A percentile compares a stretch with the other conserved stretches of the same genome.
These are phyloP conservation scores for Drosophila kohkoa DNA, from an alignment of 1,140 invertebrate species.

Conservation along the genomic window DNA sequence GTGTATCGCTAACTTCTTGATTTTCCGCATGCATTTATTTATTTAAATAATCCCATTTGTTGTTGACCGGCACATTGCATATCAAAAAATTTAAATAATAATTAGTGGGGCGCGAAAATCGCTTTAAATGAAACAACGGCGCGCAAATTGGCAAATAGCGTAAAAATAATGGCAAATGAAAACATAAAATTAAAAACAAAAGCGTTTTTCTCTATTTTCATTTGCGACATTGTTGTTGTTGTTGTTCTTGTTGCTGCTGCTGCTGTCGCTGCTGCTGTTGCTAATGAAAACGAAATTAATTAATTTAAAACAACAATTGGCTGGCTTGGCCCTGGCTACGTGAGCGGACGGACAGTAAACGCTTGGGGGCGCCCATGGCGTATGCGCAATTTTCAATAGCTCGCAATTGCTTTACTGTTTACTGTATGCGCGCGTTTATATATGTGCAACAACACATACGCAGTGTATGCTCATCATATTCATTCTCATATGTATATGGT, in stretches of 20 bases:
- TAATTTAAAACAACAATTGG: slow-evolving; percentile 81
- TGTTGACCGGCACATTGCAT: slow-evolving; percentile 43
- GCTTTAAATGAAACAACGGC: slow-evolving; percentile 67
- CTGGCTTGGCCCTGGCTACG: slow-evolving; percentile 35
- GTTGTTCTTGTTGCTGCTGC: background rate
- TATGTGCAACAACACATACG: background rate
- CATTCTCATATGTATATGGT: slow-evolving; percentile 20
- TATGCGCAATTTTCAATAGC: slow-evolving; percentile 67
- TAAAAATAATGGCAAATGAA: slow-evolving; percentile 73
- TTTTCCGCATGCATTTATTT: slow-evolving; percentile 74
- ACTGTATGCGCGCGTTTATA: background rate
- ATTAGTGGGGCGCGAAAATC: slow-evolving; percentile 76
- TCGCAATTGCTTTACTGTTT: slow-evolving; percentile 25
- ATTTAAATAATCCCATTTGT: slow-evolving; percentile 80
- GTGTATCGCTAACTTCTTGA: slow-evolving; percentile 66
- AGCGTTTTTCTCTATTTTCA: slow-evolving; percentile 30
- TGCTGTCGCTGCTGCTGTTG: slow-evolving; percentile 43
- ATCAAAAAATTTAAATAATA: slow-evolving; percentile 82
- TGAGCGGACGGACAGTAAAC: slow-evolving; percentile 33
- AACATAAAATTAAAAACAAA: slow-evolving; percentile 73
- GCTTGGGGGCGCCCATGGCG: slow-evolving; percentile 36
- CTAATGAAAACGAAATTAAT: slow-evolving; percentile 80
- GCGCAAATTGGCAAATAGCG: slow-evolving; percentile 72
- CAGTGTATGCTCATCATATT: slow-evolving; percentile 6
- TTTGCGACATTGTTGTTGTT: slow-evolving; percentile 2